These are phyloP conservation scores for Dermatemys mawii DNA, from an alignment of 2,113 vertebrate genomes.

Conservation along the genomic window DNA sequence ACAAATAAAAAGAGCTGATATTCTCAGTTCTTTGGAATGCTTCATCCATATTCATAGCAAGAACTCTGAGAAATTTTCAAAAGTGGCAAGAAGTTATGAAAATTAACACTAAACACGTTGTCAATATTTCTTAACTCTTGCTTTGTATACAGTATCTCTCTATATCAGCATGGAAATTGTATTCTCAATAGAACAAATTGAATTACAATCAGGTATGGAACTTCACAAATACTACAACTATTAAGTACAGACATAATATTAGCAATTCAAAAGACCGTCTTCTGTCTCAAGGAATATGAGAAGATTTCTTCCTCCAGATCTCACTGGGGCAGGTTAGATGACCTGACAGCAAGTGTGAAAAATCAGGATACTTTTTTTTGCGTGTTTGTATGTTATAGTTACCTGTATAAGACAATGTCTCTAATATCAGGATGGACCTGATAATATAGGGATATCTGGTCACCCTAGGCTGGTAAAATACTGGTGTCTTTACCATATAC, in stretches of 20 bases:
- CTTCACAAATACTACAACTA: not conserved
- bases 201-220: not conserved
- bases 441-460: not conserved
- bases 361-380: not conserved
- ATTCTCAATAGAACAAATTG: not conserved
- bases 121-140: not conserved
- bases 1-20: not conserved
- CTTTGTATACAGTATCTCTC: not conserved
- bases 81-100: constrained; percentile 28
- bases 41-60: constrained; percentile 33
- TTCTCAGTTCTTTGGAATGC: not conserved
- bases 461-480: not conserved
- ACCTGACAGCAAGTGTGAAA: not conserved
- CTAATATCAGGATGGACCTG: not conserved
- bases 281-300: not conserved
- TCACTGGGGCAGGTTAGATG: not conserved
- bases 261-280: not conserved
- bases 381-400: not conserved
- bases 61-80: constrained; percentile 1
- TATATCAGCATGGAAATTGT: not conserved
- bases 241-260: not conserved
- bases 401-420: not conserved
- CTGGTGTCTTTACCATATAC: not conserved
- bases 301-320: not conserved
- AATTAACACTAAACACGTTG: constrained; percentile 42